phyloP scores from a whole-genome alignment of 2,113 vertebrate species.

The Hippocampus guttulatus region DNA sequence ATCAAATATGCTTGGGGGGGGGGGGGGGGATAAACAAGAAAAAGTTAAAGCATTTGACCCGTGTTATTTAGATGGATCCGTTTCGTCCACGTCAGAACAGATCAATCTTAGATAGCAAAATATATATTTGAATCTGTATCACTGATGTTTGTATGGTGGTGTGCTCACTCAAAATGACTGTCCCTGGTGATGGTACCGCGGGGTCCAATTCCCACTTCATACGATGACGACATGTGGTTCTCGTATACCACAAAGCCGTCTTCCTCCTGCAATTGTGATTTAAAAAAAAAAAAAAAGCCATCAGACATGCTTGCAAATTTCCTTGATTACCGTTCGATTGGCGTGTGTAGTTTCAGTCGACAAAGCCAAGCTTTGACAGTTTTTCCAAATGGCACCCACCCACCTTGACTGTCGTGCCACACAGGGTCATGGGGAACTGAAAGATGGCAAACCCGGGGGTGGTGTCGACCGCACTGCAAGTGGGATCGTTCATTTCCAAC shows the following conservation, averaged over 20 bases:
- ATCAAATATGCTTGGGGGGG: too few species aligned
- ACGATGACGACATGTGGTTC: constrained; percentile 64
- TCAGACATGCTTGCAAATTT: background rate
- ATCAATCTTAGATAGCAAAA: too few species aligned
- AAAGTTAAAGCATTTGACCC: too few species aligned
- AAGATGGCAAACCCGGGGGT: constrained; percentile 61
- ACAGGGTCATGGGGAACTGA: constrained; percentile 67
- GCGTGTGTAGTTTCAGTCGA: background rate
- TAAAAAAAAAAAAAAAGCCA: too few species aligned
- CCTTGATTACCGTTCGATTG: background rate
- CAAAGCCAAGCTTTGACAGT: too few species aligned
- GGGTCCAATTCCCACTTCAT: constrained; percentile 66
- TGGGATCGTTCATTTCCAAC: constrained; percentile 30
- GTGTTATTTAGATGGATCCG: too few species aligned
- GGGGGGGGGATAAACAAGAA: too few species aligned
- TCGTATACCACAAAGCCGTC: constrained; percentile 60
- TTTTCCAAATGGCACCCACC: background rate
- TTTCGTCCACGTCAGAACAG: too few species aligned
- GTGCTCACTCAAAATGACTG: constrained; percentile 67
- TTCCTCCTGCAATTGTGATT: constrained; percentile 45
- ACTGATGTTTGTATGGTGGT: too few species aligned
- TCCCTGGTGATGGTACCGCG: constrained; percentile 71
- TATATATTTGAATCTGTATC: too few species aligned
- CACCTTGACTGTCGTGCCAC: constrained; percentile 62
- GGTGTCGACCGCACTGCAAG: constrained; percentile 49